A percentile compares a stretch with the other conserved stretches of the same genome.
These are phyloP conservation scores for Salvator merianae DNA, from an alignment of 2,113 vertebrate genomes.

Conservation along the genomic window DNA sequence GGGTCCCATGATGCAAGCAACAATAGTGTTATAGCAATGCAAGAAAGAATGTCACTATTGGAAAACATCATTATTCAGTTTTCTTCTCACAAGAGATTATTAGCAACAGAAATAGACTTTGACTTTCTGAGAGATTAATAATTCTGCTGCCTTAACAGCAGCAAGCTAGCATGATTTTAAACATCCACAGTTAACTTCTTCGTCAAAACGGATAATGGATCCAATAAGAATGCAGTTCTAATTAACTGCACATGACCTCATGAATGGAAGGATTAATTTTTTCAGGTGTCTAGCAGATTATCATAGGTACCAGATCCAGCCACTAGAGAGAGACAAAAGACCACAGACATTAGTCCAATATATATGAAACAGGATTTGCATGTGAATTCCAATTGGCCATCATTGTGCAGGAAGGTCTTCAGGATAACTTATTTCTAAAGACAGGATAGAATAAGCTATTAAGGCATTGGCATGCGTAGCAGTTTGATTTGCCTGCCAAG, in stretches of 20 bases:
- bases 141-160: not conserved
- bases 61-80: not conserved
- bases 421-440: not conserved
- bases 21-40: not conserved
- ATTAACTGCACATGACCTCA: not conserved
- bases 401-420: not conserved
- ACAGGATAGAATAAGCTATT: not conserved
- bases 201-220: not conserved
- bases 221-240: not conserved
- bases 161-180: not conserved
- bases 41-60: not conserved
- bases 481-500: conserved; percentile 9
- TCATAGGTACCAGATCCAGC: not conserved
- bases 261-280: not conserved
- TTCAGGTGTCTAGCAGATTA: not conserved
- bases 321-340: conserved; percentile 33
- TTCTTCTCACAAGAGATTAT: not conserved
- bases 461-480: not conserved
- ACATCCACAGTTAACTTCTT: not conserved
- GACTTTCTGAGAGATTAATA: not conserved
- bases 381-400: not conserved
- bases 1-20: too few relatives aligned
- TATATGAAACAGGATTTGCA: not conserved
- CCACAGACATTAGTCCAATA: not conserved
- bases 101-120: not conserved